Evolutionary conservation across 2,797 vertebrate species (phyloP).

Genomic region (Acanthiza pusilla): DNA sequence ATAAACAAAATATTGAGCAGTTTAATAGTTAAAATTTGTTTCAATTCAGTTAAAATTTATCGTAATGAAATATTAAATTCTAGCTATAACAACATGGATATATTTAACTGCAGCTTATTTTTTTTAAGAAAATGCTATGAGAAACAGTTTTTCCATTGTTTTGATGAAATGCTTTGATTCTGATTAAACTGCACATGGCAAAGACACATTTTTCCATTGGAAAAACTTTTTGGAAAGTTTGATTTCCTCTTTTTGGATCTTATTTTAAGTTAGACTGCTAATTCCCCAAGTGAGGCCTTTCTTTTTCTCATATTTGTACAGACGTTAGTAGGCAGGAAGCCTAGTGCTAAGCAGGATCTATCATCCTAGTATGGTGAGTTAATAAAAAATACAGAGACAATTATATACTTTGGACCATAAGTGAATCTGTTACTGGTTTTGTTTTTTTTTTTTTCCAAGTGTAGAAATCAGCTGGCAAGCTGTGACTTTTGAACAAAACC

Average conservation of each 20-base stretch:
- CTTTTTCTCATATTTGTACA: neutral
- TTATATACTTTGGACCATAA: neutral
- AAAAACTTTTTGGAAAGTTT: neutral
- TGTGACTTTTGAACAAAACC: neutral
- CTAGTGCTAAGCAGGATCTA: neutral
- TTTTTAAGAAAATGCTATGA: neutral
- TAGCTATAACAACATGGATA: neutral
- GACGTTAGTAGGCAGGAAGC: neutral
- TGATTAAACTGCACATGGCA: neutral
- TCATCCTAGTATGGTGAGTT: neutral
- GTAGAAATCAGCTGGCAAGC: neutral
- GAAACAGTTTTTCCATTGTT: neutral
- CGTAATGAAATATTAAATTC: neutral
- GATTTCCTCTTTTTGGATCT: neutral
- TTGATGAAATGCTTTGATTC: neutral
- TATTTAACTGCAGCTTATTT: neutral
- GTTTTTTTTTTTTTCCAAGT: neutral
- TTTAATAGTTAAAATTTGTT: neutral
- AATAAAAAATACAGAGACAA: neutral
- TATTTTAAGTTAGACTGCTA: neutral
- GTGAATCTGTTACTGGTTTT: neutral
- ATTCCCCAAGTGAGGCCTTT: neutral
- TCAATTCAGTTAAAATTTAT: neutral
- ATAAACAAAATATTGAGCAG: neutral
- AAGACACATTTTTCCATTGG: neutral